Evolutionary conservation across 2,797 vertebrate genomes (phyloP).

Genomic region (Linurgus olivaceus): DNA sequence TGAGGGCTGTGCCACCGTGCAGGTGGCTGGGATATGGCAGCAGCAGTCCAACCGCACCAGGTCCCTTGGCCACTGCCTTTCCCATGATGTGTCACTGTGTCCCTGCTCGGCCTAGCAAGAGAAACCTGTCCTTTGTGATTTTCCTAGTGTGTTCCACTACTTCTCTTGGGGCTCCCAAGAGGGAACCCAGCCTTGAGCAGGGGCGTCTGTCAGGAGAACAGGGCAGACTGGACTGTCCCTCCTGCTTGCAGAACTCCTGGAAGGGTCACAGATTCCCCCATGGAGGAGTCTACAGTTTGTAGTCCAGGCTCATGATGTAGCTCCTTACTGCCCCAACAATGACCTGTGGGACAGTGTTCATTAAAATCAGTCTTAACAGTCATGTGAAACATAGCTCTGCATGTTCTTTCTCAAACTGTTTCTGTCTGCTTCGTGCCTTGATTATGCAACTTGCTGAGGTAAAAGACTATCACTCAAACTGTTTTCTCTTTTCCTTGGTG

Average conservation of each 20-base stretch:
- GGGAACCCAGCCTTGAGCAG: background rate
- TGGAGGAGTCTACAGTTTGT: background rate
- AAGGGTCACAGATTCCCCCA: background rate
- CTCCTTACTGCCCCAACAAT: background rate
- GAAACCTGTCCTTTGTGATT: background rate
- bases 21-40: background rate
- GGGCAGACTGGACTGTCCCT: background rate
- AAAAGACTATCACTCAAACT: too few relatives aligned
- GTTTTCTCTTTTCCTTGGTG: background rate
- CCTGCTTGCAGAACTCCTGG: background rate
- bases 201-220: background rate
- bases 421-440: background rate
- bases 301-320: accelerated
- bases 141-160: background rate
- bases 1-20: background rate
- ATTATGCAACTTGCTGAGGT: background rate
- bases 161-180: background rate
- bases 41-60: background rate
- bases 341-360: background rate
- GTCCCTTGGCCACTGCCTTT: background rate
- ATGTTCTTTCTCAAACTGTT: background rate
- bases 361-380: background rate
- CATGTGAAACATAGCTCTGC: background rate
- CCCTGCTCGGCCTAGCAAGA: background rate
- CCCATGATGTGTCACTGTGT: accelerated